Evolutionary conservation across 2,113 vertebrate genomes (phyloP).

Genomic region (Myxocyprinus asiaticus): DNA sequence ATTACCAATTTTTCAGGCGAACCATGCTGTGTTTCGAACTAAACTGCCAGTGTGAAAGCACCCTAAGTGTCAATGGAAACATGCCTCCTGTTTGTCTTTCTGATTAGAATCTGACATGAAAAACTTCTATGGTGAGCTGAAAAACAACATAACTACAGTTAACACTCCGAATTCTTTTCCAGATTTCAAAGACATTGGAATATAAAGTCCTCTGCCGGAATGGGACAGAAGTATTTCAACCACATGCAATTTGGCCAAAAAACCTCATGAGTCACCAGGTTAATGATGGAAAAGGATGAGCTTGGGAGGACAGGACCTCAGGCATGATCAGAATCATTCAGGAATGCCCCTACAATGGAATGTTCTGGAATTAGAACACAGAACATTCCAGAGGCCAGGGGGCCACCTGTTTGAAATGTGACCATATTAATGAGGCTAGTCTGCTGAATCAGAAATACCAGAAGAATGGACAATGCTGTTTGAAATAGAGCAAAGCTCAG

Average conservation of each 20-base stretch:
- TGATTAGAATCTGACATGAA: slow-evolving; percentile 5
- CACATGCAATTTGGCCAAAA: too few species aligned
- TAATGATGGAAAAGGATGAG: too few species aligned
- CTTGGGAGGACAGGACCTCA: too few species aligned
- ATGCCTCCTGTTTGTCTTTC: neutral
- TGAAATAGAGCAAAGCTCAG: too few species aligned
- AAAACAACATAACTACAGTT: neutral
- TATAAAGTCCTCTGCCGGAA: neutral
- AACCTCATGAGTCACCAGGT: too few species aligned
- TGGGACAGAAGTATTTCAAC: too few species aligned
- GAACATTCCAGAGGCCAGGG: slow-evolving; percentile 10
- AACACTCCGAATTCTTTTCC: neutral
- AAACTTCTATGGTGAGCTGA: neutral
- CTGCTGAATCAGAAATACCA: too few species aligned
- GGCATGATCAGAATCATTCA: slow-evolving; percentile 26
- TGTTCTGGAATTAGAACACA: slow-evolving; percentile 33
- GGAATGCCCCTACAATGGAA: neutral
- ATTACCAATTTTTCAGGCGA: too few species aligned
- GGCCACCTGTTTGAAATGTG: slow-evolving; percentile 43
- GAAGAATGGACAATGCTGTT: too few species aligned
- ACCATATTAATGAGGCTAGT: neutral
- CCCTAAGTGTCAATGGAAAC: too few species aligned
- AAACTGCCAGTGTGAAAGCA: too few species aligned
- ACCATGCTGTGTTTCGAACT: too few species aligned
- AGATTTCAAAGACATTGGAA: neutral